Evolutionary conservation across 2,113 vertebrate genomes (phyloP).

Genomic region (Agapornis roseicollis): DNA sequence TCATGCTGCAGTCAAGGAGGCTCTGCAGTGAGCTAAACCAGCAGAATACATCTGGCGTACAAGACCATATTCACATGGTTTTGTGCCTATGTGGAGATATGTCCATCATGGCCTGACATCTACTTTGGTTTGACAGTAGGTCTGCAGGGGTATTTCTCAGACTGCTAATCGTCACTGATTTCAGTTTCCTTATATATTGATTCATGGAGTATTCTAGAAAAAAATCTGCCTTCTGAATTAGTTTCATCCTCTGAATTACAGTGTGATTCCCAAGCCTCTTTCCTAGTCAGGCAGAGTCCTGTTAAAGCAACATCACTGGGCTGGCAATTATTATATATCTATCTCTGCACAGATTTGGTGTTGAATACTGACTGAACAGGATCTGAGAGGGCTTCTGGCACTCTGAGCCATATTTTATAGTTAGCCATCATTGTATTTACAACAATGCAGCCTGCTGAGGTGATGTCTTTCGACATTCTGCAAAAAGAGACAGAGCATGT

Average conservation of each 20-base stretch:
- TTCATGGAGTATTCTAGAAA: neutral
- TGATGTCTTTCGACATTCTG: neutral
- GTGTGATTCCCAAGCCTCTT: neutral
- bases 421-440: neutral
- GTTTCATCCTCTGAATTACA: neutral
- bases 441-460: neutral
- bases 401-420: neutral
- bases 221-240: neutral
- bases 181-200: neutral
- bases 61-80: neutral
- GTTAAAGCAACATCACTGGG: neutral
- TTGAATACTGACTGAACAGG: neutral
- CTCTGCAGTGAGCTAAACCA: neutral
- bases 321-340: neutral
- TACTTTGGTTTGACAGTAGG: neutral
- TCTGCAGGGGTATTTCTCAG: neutral
- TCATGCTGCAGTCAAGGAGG: neutral
- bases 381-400: neutral
- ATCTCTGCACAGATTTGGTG: neutral
- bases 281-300: neutral
- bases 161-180: neutral
- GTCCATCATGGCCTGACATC: neutral
- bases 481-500: neutral
- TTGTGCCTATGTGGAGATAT: neutral
- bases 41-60: neutral